Evolutionary conservation across 2,797 vertebrate genomes (phyloP).

Genomic region (Ataeniobius toweri): DNA sequence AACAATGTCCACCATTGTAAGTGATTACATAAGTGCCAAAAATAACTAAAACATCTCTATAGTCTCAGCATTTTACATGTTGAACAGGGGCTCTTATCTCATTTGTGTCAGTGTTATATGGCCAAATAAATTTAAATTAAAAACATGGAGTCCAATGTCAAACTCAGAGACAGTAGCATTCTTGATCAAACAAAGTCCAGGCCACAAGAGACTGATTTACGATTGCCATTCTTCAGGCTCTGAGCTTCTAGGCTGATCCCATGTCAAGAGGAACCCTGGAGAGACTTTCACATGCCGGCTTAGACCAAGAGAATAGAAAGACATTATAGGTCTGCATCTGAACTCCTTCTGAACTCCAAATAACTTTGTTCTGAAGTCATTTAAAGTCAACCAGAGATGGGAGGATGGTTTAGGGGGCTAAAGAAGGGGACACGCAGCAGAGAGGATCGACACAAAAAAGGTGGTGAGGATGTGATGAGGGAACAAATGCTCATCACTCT

Average conservation of each 20-base stretch:
- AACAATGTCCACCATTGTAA: not conserved
- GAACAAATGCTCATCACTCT: constrained; percentile 50
- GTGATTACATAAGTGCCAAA: not conserved
- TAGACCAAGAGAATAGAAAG: constrained; percentile 46
- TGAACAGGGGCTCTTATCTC: constrained; percentile 22
- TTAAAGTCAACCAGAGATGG: constrained; percentile 47
- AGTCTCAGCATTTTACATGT: not conserved
- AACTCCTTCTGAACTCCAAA: constrained; percentile 72
- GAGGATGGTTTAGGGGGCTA: not conserved
- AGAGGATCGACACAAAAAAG: constrained; percentile 49
- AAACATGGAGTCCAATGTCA: constrained; percentile 48
- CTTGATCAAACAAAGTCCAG: constrained; percentile 65
- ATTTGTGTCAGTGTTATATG: constrained; percentile 27
- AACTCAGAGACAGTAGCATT: constrained; percentile 30
- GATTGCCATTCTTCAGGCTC: constrained; percentile 53
- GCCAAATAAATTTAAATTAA: constrained; percentile 39
- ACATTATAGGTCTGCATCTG: constrained; percentile 57
- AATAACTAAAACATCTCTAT: not conserved
- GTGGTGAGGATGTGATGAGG: constrained; percentile 41
- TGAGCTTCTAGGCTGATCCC: constrained; percentile 65
- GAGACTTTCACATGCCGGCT: constrained; percentile 59
- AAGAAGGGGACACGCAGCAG: constrained; percentile 33
- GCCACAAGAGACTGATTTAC: constrained; percentile 46
- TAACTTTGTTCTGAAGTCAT: constrained; percentile 65
- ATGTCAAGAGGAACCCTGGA: constrained; percentile 62